Evolutionary conservation across 1,140 invertebrate genomes (phyloP), one percentile per base, ranked within the genome.

Genomic region (Apis florea): DNA sequence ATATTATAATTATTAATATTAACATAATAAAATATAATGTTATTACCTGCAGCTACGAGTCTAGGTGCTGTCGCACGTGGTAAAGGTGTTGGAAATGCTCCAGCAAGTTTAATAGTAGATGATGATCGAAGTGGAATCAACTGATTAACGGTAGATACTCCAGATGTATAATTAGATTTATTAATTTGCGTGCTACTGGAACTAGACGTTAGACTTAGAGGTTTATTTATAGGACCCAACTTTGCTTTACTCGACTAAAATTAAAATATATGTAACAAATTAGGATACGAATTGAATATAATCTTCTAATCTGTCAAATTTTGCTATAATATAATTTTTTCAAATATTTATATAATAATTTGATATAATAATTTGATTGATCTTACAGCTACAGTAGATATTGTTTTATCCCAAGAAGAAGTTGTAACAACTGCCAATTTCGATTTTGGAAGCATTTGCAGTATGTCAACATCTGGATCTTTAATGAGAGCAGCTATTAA

Each of bases 381-480:
- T 84, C 91, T 86, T 90, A 93, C 92, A 73, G 91, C 88, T 79
- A 89, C 82, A 83, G 93, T 88, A 15, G 92, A 84, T 67, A 92
- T 92, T 26, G 95, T 93, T 92, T 95, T 95, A 83, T 95, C 95
- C 95, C 95, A 95, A 40, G 94, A 92, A 31, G 94, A 93, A 13
- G 94, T 93, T 10, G 93, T 89, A 6, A 91, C 85, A 47, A 93
- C 90, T 2, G 94, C 92, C 82, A 95, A 94, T 79, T 96, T 96
- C 31, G 95, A 94, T 93, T 96, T 95, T 84, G 96, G 95, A 87
- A 98, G 92, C 93, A 98, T 96, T 92, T 97, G 96, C 82, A 96
- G 92, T 84, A 99, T 96, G 92, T 99, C 98, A 12, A 97, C 97
- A 80, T 99, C 98, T 10, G 98, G 97, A 94, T 99, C 98, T 92